Base-by-base conservation (phyloP, 2,797 vertebrate species). In the Pseudochaenichthys georgianus region DNA sequence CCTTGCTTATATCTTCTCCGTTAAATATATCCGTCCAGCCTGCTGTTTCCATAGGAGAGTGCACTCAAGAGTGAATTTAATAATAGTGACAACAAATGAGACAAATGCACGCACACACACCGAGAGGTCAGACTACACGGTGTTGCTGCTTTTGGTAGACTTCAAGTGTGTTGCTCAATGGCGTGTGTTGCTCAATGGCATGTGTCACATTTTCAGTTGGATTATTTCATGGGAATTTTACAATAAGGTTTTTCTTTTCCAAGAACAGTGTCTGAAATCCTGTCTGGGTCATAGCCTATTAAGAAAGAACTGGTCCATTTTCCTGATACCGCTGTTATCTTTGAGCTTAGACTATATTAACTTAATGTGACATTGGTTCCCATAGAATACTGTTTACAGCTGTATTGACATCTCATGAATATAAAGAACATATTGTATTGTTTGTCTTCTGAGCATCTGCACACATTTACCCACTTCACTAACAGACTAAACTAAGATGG, bases 271-370 rank as follows among this genome's bases (percentile, higher is more conserved):
- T 91, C 83, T 91, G 87, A 80, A 80, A 86, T 84, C 63, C 57
- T 42, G 88, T 92, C 90, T 91, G 85, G 88, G 86, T 91, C 91
- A 89, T 70, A 80, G 81, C 77, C 76, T 38, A 79, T 70, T 43
- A 74, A 78, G 78, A 73, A 59, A 2, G 81, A 78, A 63, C 73
- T 75, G 80, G 81, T 88, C 80, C 78, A 63, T 64, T 57, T 77
- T 74, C 84, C 57, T 82, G 80, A 90, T 85, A 88, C 74, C 8
- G 59, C 61, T 46, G 74, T 89, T 89, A 84, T 91, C 90, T 82
- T 85, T 79, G 76, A 89, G 89, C 76, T 84, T 88, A 93, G 92
- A 91, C 92, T 81, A 91, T 80, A 88, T 87, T 88, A 80, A 85
- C 68, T 83, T 50, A 55, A 57, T 16, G 58, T 91, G 89, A 80